Percentiles rank a stretch among this genome's conserved stretches.
phyloP scores from a whole-genome alignment of 2,113 vertebrate species.

The western clawed frog (Xenopus tropicalis) region UCB_Xtro_10.0 CM004448.2:108224501-108225000 shows the following conservation, averaged over 20 bases:
- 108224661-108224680: slow-evolving; percentile 73
- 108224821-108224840: too few relatives aligned
- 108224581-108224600: slow-evolving; percentile 61
- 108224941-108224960: too few relatives aligned
- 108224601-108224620: slow-evolving; percentile 75
- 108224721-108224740: not conserved
- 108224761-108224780: too few relatives aligned
- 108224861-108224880: too few relatives aligned
- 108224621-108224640: slow-evolving; percentile 72
- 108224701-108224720: not conserved
- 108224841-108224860: too few relatives aligned
- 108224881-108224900: too few relatives aligned
- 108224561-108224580: slow-evolving; percentile 66
- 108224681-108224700: slow-evolving; percentile 48
- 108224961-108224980: too few relatives aligned
- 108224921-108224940: too few relatives aligned
- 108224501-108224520: slow-evolving; percentile 47
- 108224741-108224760: not conserved
- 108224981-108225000: too few relatives aligned
- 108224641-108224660: slow-evolving; percentile 70
- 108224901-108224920: too few relatives aligned
- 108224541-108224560: slow-evolving; percentile 48
- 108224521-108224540: slow-evolving; percentile 51
- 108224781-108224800: too few relatives aligned
- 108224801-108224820: too few relatives aligned